Evolutionary conservation across 1,140 invertebrate species (phyloP).

Genomic region (Phocides pigmalion): DNA sequence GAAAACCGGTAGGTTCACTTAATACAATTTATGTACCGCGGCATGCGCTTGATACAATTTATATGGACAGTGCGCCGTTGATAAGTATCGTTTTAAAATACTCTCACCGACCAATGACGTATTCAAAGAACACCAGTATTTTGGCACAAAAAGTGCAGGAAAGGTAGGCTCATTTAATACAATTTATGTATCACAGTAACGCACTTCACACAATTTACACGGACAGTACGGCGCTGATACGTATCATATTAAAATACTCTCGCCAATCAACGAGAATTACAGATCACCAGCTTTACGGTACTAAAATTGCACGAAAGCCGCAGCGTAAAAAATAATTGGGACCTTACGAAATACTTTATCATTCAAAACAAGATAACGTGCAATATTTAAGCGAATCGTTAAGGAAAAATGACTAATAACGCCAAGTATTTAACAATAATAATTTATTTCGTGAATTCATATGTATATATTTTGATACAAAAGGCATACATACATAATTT

Average conservation of each 20-base stretch:
- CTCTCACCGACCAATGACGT: background rate
- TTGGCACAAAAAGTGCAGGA: too few species aligned
- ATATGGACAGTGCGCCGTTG: background rate
- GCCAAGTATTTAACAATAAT: background rate
- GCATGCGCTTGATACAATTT: constrained; percentile 14
- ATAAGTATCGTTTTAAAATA: constrained; percentile 14
- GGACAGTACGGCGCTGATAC: background rate
- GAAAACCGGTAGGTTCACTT: constrained; percentile 90
- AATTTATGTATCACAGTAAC: constrained; percentile 11
- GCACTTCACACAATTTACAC: constrained; percentile 16
- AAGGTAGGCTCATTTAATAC: constrained; percentile 82
- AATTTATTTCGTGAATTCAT: background rate
- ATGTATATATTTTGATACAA: too few species aligned
- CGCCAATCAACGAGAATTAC: background rate
- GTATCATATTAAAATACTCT: constrained; percentile 9
- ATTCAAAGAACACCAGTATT: background rate
- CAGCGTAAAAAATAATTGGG: background rate
- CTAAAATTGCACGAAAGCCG: background rate
- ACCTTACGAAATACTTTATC: background rate
- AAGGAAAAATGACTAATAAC: background rate
- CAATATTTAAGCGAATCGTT: background rate
- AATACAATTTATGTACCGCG: constrained; percentile 11
- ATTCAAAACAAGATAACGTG: background rate
- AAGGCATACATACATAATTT: too few species aligned
- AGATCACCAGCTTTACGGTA: background rate